Conservation (phyloP, 1,140 invertebrate species). For the Acromyrmex charruanus region DNA sequence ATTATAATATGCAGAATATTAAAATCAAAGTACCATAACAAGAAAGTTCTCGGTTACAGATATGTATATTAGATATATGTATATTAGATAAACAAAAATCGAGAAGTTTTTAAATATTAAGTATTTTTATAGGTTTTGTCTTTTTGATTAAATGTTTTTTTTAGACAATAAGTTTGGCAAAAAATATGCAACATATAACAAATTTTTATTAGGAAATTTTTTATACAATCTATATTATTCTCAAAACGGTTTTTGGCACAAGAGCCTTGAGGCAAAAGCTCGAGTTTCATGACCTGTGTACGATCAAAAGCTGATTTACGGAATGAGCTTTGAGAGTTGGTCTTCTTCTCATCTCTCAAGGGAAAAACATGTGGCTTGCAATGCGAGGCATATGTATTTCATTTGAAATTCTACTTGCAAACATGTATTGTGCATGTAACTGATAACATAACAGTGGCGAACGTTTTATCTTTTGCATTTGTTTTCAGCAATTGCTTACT, state of each 20-base stretch:
- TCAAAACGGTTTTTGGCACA: neutral
- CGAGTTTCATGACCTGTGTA: neutral
- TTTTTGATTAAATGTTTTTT: neutral
- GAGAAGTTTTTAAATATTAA: neutral
- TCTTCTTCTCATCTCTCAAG: neutral
- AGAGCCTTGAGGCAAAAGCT: neutral
- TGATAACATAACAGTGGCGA: neutral
- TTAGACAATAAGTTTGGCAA: neutral
- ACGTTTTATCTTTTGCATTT: constrained; percentile 1
- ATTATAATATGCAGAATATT: too few species aligned
- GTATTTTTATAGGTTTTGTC: neutral
- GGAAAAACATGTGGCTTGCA: neutral
- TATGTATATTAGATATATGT: neutral
- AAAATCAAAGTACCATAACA: too few species aligned
- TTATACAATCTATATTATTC: neutral
- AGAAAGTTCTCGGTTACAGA: neutral
- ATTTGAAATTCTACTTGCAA: constrained; percentile 23
- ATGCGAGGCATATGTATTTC: neutral
- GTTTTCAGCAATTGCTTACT: neutral
- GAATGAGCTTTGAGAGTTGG: neutral
- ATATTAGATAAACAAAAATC: neutral
- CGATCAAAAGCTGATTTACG: neutral
- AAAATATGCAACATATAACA: neutral
- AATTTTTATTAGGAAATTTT: neutral
- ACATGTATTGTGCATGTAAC: neutral